Percentiles rank a stretch among this genome's conserved stretches.
These are phyloP conservation scores for Stenurella melanura DNA, from an alignment of 2,888 invertebrate species.

Conservation along the genomic window DNA sequence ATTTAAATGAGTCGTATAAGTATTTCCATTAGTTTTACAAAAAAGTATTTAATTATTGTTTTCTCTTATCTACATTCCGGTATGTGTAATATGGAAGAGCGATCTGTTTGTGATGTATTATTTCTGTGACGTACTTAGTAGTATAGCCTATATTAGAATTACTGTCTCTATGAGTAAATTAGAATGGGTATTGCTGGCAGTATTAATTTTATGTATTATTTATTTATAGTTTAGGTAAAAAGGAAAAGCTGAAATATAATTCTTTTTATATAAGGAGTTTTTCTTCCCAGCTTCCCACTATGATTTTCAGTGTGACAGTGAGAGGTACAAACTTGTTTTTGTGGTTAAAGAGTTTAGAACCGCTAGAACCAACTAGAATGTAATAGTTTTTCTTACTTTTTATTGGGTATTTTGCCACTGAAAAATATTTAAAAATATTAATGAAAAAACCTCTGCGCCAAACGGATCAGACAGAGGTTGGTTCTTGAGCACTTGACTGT, in stretches of 20 bases:
- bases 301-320: neutral
- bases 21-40: conserved; percentile 13
- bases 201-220: conserved; percentile 48
- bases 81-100: conserved; percentile 27
- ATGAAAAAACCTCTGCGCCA: no score
- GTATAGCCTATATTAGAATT: conserved; percentile 20
- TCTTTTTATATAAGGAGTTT: conserved; percentile 18
- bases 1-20: neutral
- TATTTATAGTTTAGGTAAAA: conserved; percentile 41
- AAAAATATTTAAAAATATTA: no score
- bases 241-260: conserved; percentile 15
- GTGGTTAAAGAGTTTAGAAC: no score
- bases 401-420: no score
- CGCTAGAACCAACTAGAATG: no score
- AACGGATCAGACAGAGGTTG: no score
- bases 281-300: neutral
- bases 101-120: conserved; percentile 35
- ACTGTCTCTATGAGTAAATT: conserved; percentile 32
- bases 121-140: conserved; percentile 34
- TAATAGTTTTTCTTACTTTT: no score
- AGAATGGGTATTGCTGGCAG: conserved; percentile 41
- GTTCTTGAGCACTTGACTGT: no score
- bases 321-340: no score
- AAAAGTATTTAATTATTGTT: neutral
- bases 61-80: neutral